A percentile compares a stretch with the other conserved stretches of the same genome.
These are phyloP conservation scores for Irena cyanogastra DNA, from an alignment of 2,113 vertebrate species.

Conservation along the genomic window DNA sequence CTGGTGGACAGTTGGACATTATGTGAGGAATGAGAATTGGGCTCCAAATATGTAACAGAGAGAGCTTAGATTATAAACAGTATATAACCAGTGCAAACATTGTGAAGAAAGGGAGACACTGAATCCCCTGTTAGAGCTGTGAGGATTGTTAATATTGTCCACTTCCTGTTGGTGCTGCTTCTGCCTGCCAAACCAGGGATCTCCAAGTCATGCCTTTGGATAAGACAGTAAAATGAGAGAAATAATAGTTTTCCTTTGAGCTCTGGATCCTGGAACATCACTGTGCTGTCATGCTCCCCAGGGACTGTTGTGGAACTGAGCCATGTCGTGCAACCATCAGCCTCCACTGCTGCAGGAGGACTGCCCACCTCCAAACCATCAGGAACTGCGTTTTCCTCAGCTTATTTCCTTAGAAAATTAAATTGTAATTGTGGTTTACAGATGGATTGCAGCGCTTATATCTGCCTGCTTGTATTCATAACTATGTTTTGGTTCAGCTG, in stretches of 20 bases:
- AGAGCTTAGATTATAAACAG: not conserved
- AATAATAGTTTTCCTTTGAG: not conserved
- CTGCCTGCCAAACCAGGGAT: not conserved
- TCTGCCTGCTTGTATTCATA: not conserved
- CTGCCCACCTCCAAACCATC: not conserved
- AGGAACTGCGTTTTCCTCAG: not conserved
- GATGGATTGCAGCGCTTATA: not conserved
- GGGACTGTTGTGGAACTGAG: not conserved
- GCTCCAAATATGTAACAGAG: not conserved
- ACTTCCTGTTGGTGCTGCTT: not conserved
- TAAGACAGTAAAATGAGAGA: not conserved
- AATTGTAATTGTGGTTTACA: not conserved
- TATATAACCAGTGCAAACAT: not conserved
- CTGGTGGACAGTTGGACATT: not conserved
- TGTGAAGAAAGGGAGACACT: not conserved
- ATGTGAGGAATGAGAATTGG: not conserved
- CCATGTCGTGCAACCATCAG: accelerated
- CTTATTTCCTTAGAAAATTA: not conserved
- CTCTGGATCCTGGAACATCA: not conserved
- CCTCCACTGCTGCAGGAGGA: accelerated
- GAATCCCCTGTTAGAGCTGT: not conserved
- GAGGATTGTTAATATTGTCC: not conserved
- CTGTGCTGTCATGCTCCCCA: accelerated
- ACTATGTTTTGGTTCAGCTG: not conserved
- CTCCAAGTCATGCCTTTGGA: not conserved